A percentile compares a stretch with the other conserved stretches of the same genome.
These are phyloP conservation scores for Pseudococcus viburni DNA, from an alignment of 2,888 invertebrate species.

Conservation along the genomic window DNA sequence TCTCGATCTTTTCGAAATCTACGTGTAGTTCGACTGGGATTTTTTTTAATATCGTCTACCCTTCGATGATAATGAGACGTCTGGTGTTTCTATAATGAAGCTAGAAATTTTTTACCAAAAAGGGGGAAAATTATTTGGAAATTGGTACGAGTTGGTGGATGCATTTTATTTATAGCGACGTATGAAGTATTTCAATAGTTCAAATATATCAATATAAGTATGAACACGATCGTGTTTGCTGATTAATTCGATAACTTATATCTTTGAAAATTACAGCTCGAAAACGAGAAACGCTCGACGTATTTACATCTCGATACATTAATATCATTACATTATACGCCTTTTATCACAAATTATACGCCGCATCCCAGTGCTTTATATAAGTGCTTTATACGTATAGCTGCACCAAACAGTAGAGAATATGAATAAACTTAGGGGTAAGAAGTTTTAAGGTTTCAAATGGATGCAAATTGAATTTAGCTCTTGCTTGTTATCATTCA, in stretches of 20 bases:
- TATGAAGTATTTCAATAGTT: not conserved
- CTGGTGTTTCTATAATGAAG: not conserved
- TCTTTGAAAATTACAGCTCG: conserved; percentile 1
- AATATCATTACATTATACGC: conserved; percentile 20
- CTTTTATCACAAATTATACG: conserved; percentile 45
- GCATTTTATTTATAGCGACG: not conserved
- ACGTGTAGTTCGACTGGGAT: not conserved
- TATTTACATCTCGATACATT: conserved; percentile 11
- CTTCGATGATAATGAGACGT: not conserved
- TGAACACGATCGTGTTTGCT: not conserved
- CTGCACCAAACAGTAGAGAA: not conserved
- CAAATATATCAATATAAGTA: not conserved
- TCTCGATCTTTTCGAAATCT: conserved; percentile 58
- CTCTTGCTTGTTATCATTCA: conserved; percentile 50
- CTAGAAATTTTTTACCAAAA: not conserved
- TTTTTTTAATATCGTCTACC: conserved; percentile 28
- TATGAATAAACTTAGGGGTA: conserved; percentile 40
- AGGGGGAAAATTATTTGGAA: too few species aligned
- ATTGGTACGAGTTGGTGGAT: too few species aligned
- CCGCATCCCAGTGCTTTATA: conserved; percentile 17
- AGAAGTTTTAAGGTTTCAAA: conserved; percentile 52
- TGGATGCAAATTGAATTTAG: conserved; percentile 52
- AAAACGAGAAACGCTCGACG: not conserved
- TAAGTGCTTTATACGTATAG: conserved; percentile 17
- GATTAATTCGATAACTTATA: not conserved